phyloP scores from a whole-genome alignment of 1,140 invertebrate species.

The Odontomachus brunneus region DNA sequence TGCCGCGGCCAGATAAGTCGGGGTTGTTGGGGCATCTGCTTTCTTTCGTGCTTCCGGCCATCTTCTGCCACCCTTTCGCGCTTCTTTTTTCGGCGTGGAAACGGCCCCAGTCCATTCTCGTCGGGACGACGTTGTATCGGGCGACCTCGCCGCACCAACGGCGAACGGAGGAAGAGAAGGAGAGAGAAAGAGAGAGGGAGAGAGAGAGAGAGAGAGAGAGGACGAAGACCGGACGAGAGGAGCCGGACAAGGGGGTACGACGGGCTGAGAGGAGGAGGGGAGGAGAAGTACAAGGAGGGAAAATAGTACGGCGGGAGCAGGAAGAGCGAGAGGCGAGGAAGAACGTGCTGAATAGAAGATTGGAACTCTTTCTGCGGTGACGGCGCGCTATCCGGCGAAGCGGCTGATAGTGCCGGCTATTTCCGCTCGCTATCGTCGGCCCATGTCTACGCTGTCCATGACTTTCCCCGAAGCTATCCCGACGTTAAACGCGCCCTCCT shows the following conservation, averaged over 20 bases:
- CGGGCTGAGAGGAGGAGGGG: slow-evolving; percentile 38
- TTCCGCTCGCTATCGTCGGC: slow-evolving; percentile 82
- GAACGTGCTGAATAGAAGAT: slow-evolving; percentile 83
- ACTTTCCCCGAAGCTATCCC: too few relatives aligned
- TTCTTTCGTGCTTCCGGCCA: slow-evolving; percentile 77
- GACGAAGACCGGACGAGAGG: too few relatives aligned
- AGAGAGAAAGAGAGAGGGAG: neutral
- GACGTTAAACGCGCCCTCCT: too few relatives aligned
- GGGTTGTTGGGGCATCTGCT: slow-evolving; percentile 76
- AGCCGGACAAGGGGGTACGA: slow-evolving; percentile 50
- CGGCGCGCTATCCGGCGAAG: slow-evolving; percentile 82
- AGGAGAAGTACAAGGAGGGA: slow-evolving; percentile 11
- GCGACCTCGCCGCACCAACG: slow-evolving; percentile 21
- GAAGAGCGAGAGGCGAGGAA: slow-evolving; percentile 60
- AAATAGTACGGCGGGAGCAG: slow-evolving; percentile 13
- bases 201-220: neutral
- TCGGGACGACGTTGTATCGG: slow-evolving; percentile 77
- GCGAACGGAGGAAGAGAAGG: slow-evolving; percentile 21
- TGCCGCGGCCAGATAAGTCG: slow-evolving; percentile 77
- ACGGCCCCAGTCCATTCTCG: slow-evolving; percentile 75
- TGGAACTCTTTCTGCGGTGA: slow-evolving; percentile 84
- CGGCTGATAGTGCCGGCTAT: slow-evolving; percentile 84
- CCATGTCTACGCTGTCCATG: slow-evolving; percentile 43
- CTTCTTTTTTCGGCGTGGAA: slow-evolving; percentile 72
- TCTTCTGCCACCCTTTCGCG: slow-evolving; percentile 73